Conservation (phyloP, 2,797 vertebrate species). For the Tarsius wallacei region DNA sequence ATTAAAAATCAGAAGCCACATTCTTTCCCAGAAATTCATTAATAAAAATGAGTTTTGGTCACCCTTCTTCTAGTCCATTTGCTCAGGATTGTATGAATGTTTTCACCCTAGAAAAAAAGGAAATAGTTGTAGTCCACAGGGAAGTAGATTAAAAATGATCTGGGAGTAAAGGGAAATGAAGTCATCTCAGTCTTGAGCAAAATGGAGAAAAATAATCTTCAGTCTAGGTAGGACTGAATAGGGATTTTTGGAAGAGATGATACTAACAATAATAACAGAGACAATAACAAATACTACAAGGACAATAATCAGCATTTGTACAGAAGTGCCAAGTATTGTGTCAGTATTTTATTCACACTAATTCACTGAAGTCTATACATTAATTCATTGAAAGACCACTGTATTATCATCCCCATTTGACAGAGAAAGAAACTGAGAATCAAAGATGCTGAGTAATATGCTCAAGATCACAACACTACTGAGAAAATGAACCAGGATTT, state of each 20-base stretch:
- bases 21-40: background rate
- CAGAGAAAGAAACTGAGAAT: background rate
- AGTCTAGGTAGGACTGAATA: background rate
- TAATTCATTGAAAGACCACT: background rate
- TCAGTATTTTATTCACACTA: background rate
- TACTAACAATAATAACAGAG: too few relatives aligned
- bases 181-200: background rate
- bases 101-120: background rate
- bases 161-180: background rate
- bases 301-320: background rate
- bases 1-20: background rate
- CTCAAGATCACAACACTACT: background rate
- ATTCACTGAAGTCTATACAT: background rate
- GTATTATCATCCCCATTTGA: background rate
- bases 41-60: background rate
- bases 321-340: background rate
- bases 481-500: background rate
- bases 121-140: background rate
- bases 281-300: background rate
- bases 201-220: background rate
- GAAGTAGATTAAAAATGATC: background rate
- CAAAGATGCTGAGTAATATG: background rate
- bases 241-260: background rate
- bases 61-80: background rate
- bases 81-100: background rate